phyloP scores from a whole-genome alignment of 2,888 invertebrate species.

The Lasioglossum oenotherae region DNA sequence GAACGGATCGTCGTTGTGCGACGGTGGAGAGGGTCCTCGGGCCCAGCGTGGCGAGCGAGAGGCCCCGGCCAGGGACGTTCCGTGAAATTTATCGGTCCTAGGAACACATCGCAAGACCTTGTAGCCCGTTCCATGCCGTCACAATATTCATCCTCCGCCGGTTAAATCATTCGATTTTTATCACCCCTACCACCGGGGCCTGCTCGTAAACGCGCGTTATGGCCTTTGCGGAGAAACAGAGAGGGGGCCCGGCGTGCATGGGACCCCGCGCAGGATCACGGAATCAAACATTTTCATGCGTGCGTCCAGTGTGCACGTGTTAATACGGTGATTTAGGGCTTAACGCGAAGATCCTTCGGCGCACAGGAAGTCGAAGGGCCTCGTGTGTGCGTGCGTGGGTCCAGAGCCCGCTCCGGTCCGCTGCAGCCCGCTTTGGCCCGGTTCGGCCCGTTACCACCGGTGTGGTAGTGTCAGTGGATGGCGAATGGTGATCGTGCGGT shows the following conservation, averaged over 20 bases:
- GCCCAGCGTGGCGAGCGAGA: conserved; percentile 1
- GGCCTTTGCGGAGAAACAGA: conserved; percentile 24
- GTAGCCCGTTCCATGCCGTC: conserved; percentile 71
- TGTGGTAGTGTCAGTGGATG: conserved; percentile 7
- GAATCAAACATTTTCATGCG: conserved; percentile 74
- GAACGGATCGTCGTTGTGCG: conserved; percentile 22
- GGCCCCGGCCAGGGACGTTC: conserved; percentile 32
- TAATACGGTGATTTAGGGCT: conserved; percentile 78
- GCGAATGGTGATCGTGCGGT: conserved; percentile 19
- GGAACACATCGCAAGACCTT: conserved; percentile 70
- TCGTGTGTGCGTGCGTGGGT: conserved; percentile 56
- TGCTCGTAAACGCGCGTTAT: conserved; percentile 39
- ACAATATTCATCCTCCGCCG: conserved; percentile 71
- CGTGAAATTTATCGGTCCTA: conserved; percentile 71
- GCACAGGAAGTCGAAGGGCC: conserved; percentile 54
- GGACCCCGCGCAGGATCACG: conserved; percentile 49
- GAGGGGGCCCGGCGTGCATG: conserved; percentile 9
- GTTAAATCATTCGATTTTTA: conserved; percentile 77
- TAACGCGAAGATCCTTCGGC: conserved; percentile 56
- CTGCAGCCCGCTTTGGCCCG: neutral
- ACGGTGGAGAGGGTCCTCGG: conserved; percentile 18
- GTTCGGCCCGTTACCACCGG: neutral
- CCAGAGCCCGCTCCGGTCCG: conserved; percentile 34
- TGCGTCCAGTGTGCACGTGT: conserved; percentile 71
- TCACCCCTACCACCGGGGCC: conserved; percentile 34